phyloP scores from a whole-genome alignment of 2,797 vertebrate species.

The Harpagifer antarcticus region DNA sequence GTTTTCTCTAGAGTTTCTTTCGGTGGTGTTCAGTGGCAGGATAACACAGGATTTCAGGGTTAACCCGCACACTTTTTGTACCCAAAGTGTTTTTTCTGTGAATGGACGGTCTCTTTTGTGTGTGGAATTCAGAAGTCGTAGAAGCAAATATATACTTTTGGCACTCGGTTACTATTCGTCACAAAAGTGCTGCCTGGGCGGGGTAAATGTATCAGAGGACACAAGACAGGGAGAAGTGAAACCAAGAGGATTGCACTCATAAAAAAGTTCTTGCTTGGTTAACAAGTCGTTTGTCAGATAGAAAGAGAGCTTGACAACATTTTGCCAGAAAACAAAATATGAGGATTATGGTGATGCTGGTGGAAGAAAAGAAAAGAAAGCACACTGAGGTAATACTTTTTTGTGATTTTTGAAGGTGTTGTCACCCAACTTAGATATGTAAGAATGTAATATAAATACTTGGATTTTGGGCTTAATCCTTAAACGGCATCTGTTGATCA shows the following conservation, averaged over 20 bases:
- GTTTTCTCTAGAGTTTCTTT: conserved; percentile 17
- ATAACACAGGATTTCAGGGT: conserved; percentile 5
- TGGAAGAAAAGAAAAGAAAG: conserved; percentile 78
- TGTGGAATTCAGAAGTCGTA: conserved; percentile 69
- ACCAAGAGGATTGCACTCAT: conserved; percentile 39
- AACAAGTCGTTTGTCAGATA: conserved; percentile 4
- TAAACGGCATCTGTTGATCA: background rate
- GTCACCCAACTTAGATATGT: conserved; percentile 5
- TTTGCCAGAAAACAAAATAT: conserved; percentile 60
- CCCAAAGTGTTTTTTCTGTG: conserved; percentile 25
- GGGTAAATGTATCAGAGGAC: conserved; percentile 50
- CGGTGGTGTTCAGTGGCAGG: background rate
- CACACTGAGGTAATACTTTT: conserved; percentile 72
- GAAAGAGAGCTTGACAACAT: conserved; percentile 2
- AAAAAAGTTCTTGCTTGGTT: conserved; percentile 31
- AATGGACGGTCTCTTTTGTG: conserved; percentile 51
- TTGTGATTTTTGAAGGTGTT: conserved; percentile 7
- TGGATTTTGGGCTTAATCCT: background rate
- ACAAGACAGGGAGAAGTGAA: conserved; percentile 48
- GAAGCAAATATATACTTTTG: conserved; percentile 80
- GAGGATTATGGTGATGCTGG: conserved; percentile 80
- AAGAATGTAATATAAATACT: background rate
- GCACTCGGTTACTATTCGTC: conserved; percentile 75
- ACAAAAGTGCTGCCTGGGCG: conserved; percentile 75
- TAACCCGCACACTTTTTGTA: background rate